Evolutionary conservation across 2,113 vertebrate species (phyloP), one percentile per base, ranked within the genome.

Genomic region (Ophiodon elongatus): DNA sequence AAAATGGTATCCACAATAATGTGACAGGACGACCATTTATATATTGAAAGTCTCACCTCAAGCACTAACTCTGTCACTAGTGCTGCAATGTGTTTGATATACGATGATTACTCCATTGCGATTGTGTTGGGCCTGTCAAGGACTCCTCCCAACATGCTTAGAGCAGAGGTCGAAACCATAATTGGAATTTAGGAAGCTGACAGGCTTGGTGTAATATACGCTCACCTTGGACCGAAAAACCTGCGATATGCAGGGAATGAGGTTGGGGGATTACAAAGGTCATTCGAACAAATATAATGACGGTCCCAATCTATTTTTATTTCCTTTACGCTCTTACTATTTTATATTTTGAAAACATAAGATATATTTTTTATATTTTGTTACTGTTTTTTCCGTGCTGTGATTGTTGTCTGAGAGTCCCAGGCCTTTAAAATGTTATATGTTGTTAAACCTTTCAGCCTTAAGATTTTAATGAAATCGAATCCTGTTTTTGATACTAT

Each of bases 111-210:
- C 71, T 72, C n/a, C 25, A 11, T 88, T 45, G 13, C 1, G 89
- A 93, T 92, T 90, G 90, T 83, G 73, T 86, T 88, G 82, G 62
- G 73, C 59, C 87, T 73, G 80, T 92, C 90, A 93, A 90, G 76
- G 85, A 88, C 83, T 88, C 70, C 79, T 79, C 78, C 62, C 83
- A 85, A 86, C 77, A 87, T n/a, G 50, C 73, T 76, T 65, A 76
- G 76, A 84, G 65, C 81, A 81, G 80, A 90, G 90, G 91, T 91
- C 70, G 66, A 63, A 76, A 35, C 60, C 87, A 75, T 88, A 76
- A 91, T 83, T 89, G 78, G 80, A 84, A 83, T 90, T 80, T 80
- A 82, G 84, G 77, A 79, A 64, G 62, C 52, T 85, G 85, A 83
- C 80, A 75, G 62, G 57, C 8, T 80, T 25, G 29, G 37, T 45